phyloP scores from a whole-genome alignment of 2,113 vertebrate species.

The Uropsilus gracilis region DNA sequence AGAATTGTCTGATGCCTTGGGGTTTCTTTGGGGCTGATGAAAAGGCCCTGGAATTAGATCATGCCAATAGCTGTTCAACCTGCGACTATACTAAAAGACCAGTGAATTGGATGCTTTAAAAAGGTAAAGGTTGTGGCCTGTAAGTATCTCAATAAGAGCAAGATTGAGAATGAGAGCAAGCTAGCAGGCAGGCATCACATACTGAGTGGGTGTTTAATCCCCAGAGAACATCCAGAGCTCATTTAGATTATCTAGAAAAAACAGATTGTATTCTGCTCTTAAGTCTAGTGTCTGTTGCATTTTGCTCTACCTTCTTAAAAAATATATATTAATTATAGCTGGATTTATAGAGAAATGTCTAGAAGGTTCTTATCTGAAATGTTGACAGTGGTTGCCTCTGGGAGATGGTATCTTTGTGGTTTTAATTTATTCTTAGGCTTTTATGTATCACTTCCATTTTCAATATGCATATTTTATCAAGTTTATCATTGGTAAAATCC shows the following conservation, averaged over 20 bases:
- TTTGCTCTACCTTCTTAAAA: slow-evolving; percentile 51
- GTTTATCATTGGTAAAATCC: slow-evolving; percentile 59
- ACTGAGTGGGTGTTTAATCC: slow-evolving; percentile 20
- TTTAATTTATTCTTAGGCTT: slow-evolving; percentile 66
- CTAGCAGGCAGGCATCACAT: not conserved
- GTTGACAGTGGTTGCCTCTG: slow-evolving; percentile 45
- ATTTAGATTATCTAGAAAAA: not conserved
- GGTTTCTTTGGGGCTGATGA: not conserved
- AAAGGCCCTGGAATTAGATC: slow-evolving; percentile 15
- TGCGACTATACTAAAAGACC: slow-evolving; percentile 30
- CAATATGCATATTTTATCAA: slow-evolving; percentile 58
- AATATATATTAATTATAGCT: slow-evolving; percentile 59
- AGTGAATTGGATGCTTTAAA: not conserved
- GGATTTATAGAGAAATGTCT: slow-evolving; percentile 63
- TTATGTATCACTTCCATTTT: slow-evolving; percentile 65
- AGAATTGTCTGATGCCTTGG: not conserved
- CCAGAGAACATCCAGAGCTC: not conserved
- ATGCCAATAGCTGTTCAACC: not conserved
- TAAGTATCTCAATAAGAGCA: slow-evolving; percentile 31
- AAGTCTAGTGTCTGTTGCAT: slow-evolving; percentile 46
- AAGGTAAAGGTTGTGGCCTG: not conserved
- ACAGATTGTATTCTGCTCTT: slow-evolving; percentile 50
- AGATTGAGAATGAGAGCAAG: not conserved
- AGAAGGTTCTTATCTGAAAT: slow-evolving; percentile 50
- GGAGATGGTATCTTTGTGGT: slow-evolving; percentile 43